phyloP scores from a whole-genome alignment of 2,888 invertebrate genomes.

The Ophonus ardosiacus region DNA sequence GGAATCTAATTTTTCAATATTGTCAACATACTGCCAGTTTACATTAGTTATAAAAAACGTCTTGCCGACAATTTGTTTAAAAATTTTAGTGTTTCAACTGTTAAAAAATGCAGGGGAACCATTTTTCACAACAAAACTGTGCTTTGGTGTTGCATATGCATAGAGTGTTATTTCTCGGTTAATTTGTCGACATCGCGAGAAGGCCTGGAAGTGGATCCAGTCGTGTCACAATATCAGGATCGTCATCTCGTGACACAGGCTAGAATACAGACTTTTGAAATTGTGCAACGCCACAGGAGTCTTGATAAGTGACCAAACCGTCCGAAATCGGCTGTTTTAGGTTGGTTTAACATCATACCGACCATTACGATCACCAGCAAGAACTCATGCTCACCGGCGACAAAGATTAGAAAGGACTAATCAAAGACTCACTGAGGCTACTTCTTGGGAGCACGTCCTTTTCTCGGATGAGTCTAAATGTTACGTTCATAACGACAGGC shows the following conservation, averaged over 20 bases:
- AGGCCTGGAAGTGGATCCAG: neutral
- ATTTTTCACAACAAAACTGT: too few species aligned
- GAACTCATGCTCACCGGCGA: constrained; percentile 8
- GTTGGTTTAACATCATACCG: neutral
- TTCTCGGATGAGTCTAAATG: neutral
- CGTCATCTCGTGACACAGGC: neutral
- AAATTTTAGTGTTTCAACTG: too few species aligned
- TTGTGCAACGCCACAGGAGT: constrained; percentile 8
- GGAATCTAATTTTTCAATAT: neutral
- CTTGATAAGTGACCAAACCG: constrained; percentile 4
- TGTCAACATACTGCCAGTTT: neutral
- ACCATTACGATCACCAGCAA: neutral
- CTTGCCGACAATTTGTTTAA: too few species aligned
- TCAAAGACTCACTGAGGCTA: constrained; percentile 6
- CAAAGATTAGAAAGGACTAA: neutral
- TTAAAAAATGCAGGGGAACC: too few species aligned
- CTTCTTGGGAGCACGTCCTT: constrained; percentile 10
- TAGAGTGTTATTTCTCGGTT: too few species aligned
- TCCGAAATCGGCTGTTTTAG: neutral
- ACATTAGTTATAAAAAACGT: too few species aligned
- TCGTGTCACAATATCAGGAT: neutral
- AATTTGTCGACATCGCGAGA: too few species aligned
- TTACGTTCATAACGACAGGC: neutral
- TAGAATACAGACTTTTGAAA: neutral
- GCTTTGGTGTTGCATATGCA: too few species aligned